Base-by-base conservation (phyloP, 1,140 invertebrate genomes). In the Eurosta solidaginis region DNA sequence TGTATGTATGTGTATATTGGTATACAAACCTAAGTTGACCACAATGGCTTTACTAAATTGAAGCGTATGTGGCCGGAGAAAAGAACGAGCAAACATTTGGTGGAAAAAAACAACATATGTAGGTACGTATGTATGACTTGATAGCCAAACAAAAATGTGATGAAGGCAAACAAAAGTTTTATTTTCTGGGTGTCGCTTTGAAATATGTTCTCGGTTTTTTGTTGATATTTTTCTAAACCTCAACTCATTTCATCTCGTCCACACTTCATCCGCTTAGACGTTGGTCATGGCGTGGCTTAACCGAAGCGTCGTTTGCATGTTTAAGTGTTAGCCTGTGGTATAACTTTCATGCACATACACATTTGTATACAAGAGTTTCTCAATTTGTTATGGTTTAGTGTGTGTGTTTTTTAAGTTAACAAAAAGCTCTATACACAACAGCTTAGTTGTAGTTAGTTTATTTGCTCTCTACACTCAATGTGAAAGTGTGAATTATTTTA, bases 141-240 rank as follows among this genome's bases (percentile, higher is more conserved):
- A n/a, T n/a, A n/a, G n/a, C n/a, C 59, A 68, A 68, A 68, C 40
- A 68, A n/a, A 68, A 68, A 68, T 68, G 59, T 68, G 59, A 68
- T 33, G 59, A 68, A 68, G 59, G 59, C 59, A 68, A 68, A 40
- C 40, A 68, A 68, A 63, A 68, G 59, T 68, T 59, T 68, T 17
- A n/a, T n/a, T 36, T 40, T 59, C 22, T 40, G 40, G 20, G 33
- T 68, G 27, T 40, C 33, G 33, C 59, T 68, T 68, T 68, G 59
- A 40, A 22, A 17, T n/a, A 9, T 20, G 7, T 33, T 7, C 6
- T 20, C 2, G 1, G 33, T 20, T 22, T 68, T 68, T 3, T 6
- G 20, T 10, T 59, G 5, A 29, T 36, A 14, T 22, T 59, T 29
- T 59, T 59, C 33, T 33, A 22, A 12, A 52, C 22, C 25, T 52